Conservation (phyloP, 2,888 invertebrate genomes). For the Cryptophagus acutangulus region DNA sequence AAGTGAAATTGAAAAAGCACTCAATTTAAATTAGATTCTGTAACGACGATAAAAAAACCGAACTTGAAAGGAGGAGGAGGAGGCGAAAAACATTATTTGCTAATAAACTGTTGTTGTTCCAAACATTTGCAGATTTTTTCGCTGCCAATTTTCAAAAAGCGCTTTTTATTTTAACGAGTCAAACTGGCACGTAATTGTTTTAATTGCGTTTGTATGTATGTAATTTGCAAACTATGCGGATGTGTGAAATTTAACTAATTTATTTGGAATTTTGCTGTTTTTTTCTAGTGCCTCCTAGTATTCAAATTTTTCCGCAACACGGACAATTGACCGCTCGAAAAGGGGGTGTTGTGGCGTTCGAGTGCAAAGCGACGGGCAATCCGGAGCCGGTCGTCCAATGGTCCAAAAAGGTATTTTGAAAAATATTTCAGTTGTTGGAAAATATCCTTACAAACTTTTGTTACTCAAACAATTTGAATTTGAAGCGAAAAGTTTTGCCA, state of each 20-base stretch:
- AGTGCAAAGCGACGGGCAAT: constrained; percentile 46
- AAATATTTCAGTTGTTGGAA: background rate
- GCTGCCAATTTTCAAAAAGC: too few species aligned
- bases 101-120: too few species aligned
- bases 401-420: constrained; percentile 41
- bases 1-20: constrained; percentile 9
- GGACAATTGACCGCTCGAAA: constrained; percentile 38
- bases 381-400: constrained; percentile 48
- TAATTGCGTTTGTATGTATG: too few species aligned
- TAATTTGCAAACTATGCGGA: too few species aligned
- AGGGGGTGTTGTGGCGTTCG: constrained; percentile 45
- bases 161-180: too few species aligned
- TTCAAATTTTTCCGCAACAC: constrained; percentile 40
- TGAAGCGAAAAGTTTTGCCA: too few species aligned
- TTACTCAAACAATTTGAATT: constrained; percentile 3
- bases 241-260: too few species aligned
- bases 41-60: background rate
- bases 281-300: constrained; percentile 39
- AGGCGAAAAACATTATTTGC: too few species aligned
- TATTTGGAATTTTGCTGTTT: too few species aligned
- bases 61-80: too few species aligned
- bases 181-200: too few species aligned
- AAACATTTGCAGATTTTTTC: too few species aligned
- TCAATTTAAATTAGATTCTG: constrained; percentile 8
- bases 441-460: background rate